Evolutionary conservation across 2,113 vertebrate species (phyloP), one percentile per base, ranked within the genome.

Genomic region (Pseudorasbora parva): DNA sequence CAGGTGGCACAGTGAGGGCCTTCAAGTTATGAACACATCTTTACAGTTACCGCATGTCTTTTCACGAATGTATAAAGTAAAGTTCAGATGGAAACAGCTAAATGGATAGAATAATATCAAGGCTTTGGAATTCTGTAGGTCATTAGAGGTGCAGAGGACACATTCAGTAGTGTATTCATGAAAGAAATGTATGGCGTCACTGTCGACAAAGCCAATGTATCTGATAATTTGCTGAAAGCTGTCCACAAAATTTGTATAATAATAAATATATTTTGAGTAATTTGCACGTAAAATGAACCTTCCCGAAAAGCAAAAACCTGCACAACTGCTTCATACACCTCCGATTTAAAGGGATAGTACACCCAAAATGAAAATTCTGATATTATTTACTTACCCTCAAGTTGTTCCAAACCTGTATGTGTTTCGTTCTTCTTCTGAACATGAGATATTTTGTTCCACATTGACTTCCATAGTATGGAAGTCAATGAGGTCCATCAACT

Each of bases 1-100:
- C 51, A 57, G 30, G 30, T n/a, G 51, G 19, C 74, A 33, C 5
- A 14, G 19, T 1, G 21, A 59, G 30, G 49, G 15, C 47, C 73
- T 56, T 56, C 4, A 33, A 54, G 66, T 69, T 69, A 69, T 5
- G 9, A 41, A 37, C 49, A 7, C 19, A 8, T 49, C 14, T 74
- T 74, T 74, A 51, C 45, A 74, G 30, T 74, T 25, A 17, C 43
- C 17, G 11, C 43, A 73, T 17, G 47, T 54, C 47, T 75, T 75
- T 75, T 54, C 25, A 33, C 2, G 25, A 27, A 14, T 54, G 47
- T 17, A 33, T 54, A 25, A 74, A 74, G 25, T 51, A 19, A 9
- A 17, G 14, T 54, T 30, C n/a, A 49, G 71, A 73, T 25, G 49
- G 23, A 73, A 73, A 45, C 7, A n/a, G 41, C 69, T 27, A 33